Evolutionary conservation across 2,888 invertebrate species (phyloP).

Genomic region (Troides helena): DNA sequence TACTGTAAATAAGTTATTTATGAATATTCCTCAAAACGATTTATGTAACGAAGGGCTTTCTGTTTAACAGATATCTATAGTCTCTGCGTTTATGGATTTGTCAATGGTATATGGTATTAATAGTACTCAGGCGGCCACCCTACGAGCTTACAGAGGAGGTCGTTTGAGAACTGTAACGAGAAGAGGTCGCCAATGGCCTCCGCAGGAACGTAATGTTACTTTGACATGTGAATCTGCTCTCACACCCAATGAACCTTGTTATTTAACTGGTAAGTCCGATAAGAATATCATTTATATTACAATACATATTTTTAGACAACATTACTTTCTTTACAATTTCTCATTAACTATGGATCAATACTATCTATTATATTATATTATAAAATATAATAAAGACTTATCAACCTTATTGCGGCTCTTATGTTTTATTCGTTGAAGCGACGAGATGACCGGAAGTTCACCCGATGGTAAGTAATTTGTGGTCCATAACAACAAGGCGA

Average conservation of each 20-base stretch:
- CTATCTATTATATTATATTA: too few species aligned
- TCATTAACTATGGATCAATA: too few species aligned
- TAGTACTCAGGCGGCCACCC: constrained; percentile 81
- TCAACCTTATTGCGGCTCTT: too few species aligned
- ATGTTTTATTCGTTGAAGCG: too few species aligned
- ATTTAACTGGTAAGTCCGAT: constrained; percentile 82
- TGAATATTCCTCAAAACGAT: background rate
- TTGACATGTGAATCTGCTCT: constrained; percentile 83
- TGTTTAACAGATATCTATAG: constrained; percentile 78
- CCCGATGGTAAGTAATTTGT: too few species aligned
- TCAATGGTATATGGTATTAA: constrained; percentile 91
- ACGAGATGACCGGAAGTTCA: too few species aligned
- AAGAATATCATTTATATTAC: background rate
- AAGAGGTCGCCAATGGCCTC: constrained; percentile 85
- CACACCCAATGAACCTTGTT: constrained; percentile 85
- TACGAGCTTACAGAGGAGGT: constrained; percentile 85
- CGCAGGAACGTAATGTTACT: constrained; percentile 84
- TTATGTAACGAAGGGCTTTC: background rate
- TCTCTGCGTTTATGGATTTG: constrained; percentile 87
- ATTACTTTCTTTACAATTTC: background rate
- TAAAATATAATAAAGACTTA: too few species aligned
- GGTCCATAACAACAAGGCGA: too few species aligned
- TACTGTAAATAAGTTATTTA: background rate
- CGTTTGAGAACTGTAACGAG: constrained; percentile 82
- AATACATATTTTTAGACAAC: too few species aligned